Conservation (phyloP, 2,888 invertebrate genomes). For the Cactoblastis cactorum region DNA sequence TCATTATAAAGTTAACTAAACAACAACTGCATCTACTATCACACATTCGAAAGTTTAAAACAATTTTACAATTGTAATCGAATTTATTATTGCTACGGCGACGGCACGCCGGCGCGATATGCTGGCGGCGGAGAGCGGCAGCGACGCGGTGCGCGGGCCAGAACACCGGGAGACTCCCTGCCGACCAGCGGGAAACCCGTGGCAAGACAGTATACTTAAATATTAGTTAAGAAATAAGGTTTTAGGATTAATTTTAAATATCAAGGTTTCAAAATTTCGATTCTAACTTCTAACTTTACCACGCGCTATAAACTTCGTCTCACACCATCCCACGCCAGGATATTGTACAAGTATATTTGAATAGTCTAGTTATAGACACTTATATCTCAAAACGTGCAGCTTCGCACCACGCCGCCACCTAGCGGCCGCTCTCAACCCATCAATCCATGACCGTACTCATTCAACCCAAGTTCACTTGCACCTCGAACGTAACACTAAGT, state of each 20-base stretch:
- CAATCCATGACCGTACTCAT: conserved; percentile 16
- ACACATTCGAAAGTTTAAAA: conserved; percentile 80
- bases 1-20: conserved; percentile 76
- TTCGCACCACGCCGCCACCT: not conserved
- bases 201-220: too few relatives aligned
- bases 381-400: too few relatives aligned
- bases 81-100: conserved; percentile 78
- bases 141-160: too few relatives aligned
- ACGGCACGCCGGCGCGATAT: conserved; percentile 57
- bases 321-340: not conserved
- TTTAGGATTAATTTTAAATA: not conserved
- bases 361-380: too few relatives aligned
- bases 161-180: too few relatives aligned
- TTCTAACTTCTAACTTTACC: not conserved
- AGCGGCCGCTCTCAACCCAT: conserved; percentile 6
- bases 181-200: too few relatives aligned
- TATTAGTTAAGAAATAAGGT: too few relatives aligned
- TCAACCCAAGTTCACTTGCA: conserved; percentile 27
- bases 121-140: conserved; percentile 26
- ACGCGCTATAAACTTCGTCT: not conserved
- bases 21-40: conserved; percentile 81
- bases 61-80: conserved; percentile 77
- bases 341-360: too few relatives aligned
- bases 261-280: not conserved
- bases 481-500: conserved; percentile 32